Percentiles rank a stretch among this genome's conserved stretches.
phyloP scores from a whole-genome alignment of 2,113 vertebrate species.

The Polyodon spathula region DNA sequence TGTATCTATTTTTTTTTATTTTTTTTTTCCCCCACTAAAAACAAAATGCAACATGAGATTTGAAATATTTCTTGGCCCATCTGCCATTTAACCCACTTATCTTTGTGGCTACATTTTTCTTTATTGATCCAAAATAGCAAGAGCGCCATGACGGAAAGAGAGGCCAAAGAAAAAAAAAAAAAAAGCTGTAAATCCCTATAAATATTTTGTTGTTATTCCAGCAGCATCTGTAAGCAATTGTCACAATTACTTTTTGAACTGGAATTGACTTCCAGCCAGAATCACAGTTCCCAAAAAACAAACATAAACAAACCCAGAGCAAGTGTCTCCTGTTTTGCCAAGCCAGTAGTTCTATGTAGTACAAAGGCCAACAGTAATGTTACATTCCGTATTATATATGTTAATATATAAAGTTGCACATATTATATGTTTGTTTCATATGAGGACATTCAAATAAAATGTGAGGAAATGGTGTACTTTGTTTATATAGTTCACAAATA shows the following conservation, averaged over 20 bases:
- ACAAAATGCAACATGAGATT: conserved; percentile 60
- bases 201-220: conserved; percentile 68
- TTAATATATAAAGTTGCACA: no score
- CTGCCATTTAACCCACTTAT: conserved; percentile 54
- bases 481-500: no score
- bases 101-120: conserved; percentile 48
- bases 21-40: conserved; percentile 49
- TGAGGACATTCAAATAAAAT: no score
- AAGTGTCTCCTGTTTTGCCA: conserved; percentile 64
- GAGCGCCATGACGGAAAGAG: conserved; percentile 35
- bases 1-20: conserved; percentile 40
- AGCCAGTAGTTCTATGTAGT: conserved; percentile 57
- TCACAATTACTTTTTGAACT: conserved; percentile 69
- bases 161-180: conserved; percentile 54
- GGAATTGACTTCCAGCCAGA: conserved; percentile 68
- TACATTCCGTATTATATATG: no score
- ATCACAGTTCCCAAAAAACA: conserved; percentile 61
- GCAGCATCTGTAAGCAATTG: conserved; percentile 77
- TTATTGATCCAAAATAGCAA: conserved; percentile 53
- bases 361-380: no score
- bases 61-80: conserved; percentile 56
- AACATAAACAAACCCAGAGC: conserved; percentile 70
- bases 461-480: no score
- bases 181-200: conserved; percentile 46
- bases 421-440: no score